phyloP scores from a whole-genome alignment of 2,113 vertebrate species.

The Anolis sagrei region DNA sequence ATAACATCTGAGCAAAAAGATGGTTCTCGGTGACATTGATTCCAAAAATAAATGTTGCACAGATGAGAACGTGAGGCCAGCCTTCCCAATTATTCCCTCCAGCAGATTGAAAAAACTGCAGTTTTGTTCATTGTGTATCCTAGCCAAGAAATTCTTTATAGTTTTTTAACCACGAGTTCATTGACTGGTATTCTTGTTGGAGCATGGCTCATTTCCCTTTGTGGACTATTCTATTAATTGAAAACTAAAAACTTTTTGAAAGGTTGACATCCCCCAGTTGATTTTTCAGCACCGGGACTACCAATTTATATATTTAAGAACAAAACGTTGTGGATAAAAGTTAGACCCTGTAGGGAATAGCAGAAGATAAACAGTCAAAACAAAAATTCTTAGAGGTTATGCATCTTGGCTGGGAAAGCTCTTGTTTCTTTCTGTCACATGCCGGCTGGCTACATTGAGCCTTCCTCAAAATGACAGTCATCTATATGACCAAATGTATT shows the following conservation, averaged over 20 bases:
- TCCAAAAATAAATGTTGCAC: conserved; percentile 23
- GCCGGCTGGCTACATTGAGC: neutral
- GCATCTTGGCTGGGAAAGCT: neutral
- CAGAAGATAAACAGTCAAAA: neutral
- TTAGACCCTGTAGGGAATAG: neutral
- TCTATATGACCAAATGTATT: neutral
- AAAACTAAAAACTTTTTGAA: neutral
- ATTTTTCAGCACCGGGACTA: neutral
- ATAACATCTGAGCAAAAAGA: conserved; percentile 16
- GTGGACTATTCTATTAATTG: neutral
- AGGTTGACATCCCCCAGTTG: neutral
- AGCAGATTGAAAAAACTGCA: neutral
- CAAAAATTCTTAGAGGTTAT: neutral
- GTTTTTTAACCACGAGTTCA: neutral
- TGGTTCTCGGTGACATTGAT: conserved; percentile 1
- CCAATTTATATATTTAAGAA: neutral
- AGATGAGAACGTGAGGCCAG: conserved; percentile 17
- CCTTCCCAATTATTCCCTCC: neutral
- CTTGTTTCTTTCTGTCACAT: neutral
- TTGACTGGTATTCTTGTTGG: neutral
- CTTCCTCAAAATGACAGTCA: neutral
- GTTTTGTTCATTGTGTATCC: neutral
- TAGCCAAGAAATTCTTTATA: neutral
- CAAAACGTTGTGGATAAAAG: neutral
- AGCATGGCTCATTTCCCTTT: conserved; percentile 7